Evolutionary conservation across 1,140 invertebrate genomes (phyloP).

Genomic region (Brachionus angularis): DNA sequence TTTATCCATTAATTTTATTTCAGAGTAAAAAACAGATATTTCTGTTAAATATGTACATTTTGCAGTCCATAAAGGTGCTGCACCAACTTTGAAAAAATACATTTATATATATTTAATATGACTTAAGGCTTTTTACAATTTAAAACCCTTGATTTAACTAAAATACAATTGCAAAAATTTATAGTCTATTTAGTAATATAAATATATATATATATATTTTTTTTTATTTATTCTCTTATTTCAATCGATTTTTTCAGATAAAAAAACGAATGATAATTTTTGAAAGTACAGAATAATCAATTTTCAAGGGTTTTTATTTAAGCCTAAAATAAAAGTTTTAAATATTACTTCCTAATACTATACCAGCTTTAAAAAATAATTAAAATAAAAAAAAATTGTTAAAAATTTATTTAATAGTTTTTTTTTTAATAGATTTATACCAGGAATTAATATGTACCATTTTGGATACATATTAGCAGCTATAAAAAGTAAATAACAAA

Average conservation of each 20-base stretch:
- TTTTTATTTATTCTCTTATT: background rate
- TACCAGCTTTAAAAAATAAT: background rate
- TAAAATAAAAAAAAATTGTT: constrained; percentile 44
- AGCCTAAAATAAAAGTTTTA: background rate
- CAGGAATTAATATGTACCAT: constrained; percentile 57
- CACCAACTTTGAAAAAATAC: constrained; percentile 76
- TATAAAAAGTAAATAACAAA: constrained; percentile 87
- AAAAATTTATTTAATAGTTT: background rate
- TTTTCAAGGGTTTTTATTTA: too few relatives aligned
- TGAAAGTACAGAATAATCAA: too few relatives aligned
- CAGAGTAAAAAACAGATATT: constrained; percentile 70
- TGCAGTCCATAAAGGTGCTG: constrained; percentile 90
- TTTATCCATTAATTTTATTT: constrained; percentile 63
- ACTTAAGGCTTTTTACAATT: too few relatives aligned
- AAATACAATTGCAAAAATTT: too few relatives aligned
- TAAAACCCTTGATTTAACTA: too few relatives aligned
- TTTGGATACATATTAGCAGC: constrained; percentile 82
- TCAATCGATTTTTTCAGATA: too few relatives aligned
- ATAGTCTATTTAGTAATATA: background rate
- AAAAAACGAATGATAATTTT: too few relatives aligned
- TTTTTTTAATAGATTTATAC: constrained; percentile 67
- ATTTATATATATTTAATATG: too few relatives aligned
- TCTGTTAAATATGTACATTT: constrained; percentile 92
- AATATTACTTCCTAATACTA: background rate
- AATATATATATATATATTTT: too few relatives aligned